These are phyloP conservation scores for Drosophila melanica DNA, from an alignment of 1,140 invertebrate genomes.

Conservation along the genomic window DNA sequence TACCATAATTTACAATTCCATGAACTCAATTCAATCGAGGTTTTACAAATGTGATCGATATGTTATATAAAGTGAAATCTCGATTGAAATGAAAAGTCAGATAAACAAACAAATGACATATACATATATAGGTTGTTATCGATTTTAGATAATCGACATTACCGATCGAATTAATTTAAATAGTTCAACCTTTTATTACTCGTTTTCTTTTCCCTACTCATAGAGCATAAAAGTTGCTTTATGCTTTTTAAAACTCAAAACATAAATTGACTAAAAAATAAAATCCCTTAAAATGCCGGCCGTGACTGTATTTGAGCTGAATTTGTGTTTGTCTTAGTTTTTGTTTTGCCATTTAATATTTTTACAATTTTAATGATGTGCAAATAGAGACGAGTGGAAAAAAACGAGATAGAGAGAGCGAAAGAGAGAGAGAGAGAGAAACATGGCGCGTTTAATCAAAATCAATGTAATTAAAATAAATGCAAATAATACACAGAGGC, in stretches of 20 bases:
- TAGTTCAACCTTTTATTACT: not conserved
- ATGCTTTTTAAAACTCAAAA: not conserved
- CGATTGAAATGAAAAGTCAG: no score
- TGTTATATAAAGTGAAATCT: not conserved
- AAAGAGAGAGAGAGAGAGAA: conserved; percentile 35
- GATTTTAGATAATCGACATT: not conserved
- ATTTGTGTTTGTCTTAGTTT: conserved; percentile 69
- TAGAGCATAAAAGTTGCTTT: not conserved
- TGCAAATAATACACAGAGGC: conserved; percentile 39
- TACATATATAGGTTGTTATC: no score
- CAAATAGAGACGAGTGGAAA: conserved; percentile 53
- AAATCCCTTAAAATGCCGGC: not conserved
- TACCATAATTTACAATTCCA: no score
- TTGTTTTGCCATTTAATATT: conserved; percentile 75
- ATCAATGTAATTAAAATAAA: conserved; percentile 82
- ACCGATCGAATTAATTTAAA: not conserved
- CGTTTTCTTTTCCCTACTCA: not conserved
- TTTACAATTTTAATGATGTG: conserved; percentile 83
- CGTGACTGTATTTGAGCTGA: conserved; percentile 1
- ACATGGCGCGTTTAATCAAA: conserved; percentile 65
- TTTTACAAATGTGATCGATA: not conserved
- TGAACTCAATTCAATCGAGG: no score
- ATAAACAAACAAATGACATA: no score
- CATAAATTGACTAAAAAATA: not conserved
- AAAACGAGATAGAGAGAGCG: conserved; percentile 1